Evolutionary conservation across 2,113 vertebrate genomes (phyloP).

Genomic region (Ahaetulla prasina): DNA sequence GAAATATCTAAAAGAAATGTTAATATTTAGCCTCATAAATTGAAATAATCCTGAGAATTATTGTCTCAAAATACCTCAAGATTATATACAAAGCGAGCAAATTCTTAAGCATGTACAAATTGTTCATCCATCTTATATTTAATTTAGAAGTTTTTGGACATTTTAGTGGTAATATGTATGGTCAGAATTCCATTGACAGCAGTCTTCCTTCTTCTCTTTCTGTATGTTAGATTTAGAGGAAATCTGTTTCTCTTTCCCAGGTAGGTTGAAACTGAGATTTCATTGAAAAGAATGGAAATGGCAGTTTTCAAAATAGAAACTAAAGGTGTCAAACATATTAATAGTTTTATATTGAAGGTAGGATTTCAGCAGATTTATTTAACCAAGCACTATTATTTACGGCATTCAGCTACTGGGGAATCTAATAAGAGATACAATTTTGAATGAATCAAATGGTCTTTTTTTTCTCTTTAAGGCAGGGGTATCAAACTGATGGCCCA

Average conservation of each 20-base stretch:
- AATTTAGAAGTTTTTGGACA: not conserved
- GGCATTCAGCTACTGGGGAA: slow-evolving; percentile 52
- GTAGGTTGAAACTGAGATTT: not conserved
- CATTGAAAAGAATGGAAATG: not conserved
- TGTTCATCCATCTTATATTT: not conserved
- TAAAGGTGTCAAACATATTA: not conserved
- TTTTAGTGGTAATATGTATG: no score
- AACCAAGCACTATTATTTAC: slow-evolving; percentile 47
- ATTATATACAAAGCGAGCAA: not conserved
- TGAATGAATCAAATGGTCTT: slow-evolving; percentile 52
- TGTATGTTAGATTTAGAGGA: not conserved
- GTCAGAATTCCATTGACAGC: no score
- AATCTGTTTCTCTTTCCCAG: not conserved
- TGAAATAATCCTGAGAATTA: not conserved
- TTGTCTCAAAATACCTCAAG: not conserved
- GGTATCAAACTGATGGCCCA: no score
- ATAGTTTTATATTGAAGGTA: not conserved
- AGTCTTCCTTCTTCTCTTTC: not conserved
- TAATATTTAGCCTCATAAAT: not conserved
- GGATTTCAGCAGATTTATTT: slow-evolving; percentile 44
- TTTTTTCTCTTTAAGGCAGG: no score
- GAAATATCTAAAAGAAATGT: not conserved
- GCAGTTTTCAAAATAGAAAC: not conserved
- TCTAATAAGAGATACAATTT: slow-evolving; percentile 53
- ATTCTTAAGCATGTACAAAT: not conserved